Evolutionary conservation across 2,888 invertebrate species (phyloP), one percentile per base, ranked within the genome.

Genomic region (Cryptophagus acutangulus): DNA sequence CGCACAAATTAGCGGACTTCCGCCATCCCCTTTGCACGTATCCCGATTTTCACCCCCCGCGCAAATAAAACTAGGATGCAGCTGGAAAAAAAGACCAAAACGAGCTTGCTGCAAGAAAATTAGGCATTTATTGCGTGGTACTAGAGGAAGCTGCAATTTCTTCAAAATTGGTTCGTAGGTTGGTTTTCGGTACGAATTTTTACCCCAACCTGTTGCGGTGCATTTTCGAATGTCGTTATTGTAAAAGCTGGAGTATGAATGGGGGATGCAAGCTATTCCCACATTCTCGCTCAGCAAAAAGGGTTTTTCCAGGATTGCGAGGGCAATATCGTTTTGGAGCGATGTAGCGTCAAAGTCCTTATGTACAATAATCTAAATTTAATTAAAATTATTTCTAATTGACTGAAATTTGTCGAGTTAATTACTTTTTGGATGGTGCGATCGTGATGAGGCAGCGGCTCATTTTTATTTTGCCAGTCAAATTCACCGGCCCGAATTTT

Each of bases 1-100:
- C 2, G 77, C 74, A 51, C 88, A 88, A 0, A 80, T 79, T 8
- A 88, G 65, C 0, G 87, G 87, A 24, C 65, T 59, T 1, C 66
- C 66, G 1, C 66, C 65, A 43, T 66, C 66, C 3, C 66, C 66
- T 45, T 58, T 84, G 79, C 45, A 87, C 79, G 40, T 85, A 82
- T 66, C 8, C 82, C 84, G 3, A 3, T 44, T 36, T 36, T 57
- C 54, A 2, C 57, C 88, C 0, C 88, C 88, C 0, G 88, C 88
- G 59, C 89, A 89, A 5, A 87, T 72, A 61, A 89, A 87, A 47
- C 82, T 81, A 2, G 69, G 61, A 59, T 87, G 81, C 36, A 89
- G 68, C 1, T 67, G 69, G 66, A 86, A 89, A 38, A 71, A 67
- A 1, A 64, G 61, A 0, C 87, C 85, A 0, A 89, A 73, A 1